Evolutionary conservation across 2,888 invertebrate genomes (phyloP), one percentile per base, ranked within the genome.

Genomic region (Monopis laevigella): DNA sequence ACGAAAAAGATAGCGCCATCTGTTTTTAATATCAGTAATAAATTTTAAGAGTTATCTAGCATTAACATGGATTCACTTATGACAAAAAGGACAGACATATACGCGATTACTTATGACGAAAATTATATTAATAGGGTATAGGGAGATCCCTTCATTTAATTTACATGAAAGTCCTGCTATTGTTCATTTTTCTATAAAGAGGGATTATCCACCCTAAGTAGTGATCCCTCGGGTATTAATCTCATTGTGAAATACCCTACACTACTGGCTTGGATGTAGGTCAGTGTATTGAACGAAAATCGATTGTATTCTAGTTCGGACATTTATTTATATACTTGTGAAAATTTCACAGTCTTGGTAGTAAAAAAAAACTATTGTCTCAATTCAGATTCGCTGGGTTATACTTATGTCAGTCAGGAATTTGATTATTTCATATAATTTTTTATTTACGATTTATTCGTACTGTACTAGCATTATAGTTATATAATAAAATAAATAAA

Each of bases 141-240:
- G 43, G 39, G 24, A 59, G 60, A 60, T 62, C 71, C 73, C 63
- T 62, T 61, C 63, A 66, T 70, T 73, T 67, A 65, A 78, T 77
- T 74, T 74, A 74, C 72, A 77, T 77, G 68, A 75, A 66, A 69
- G 67, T 65, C 56, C 56, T 48, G 55, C 63, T 51, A 70, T 71
- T 63, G 59, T 62, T 69, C 65, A 64, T 73, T 73, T 77, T 77
- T 75, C 65, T 74, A 65, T 75, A 65, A 67, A 70, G 65, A 69
- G 67, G 68, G 74, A 70, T 77, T 75, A 75, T 67, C 64, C 55
- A 51, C 57, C 61, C 65, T 67, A 64, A 72, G 65, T 69, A 70
- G 65, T 62, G 62, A 62, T 69, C 75, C 67, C 68, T 35, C 41
- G 65, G 58, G 73, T 49, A 65, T 72, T 67, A 60, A 55, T 53